Base-by-base conservation (phyloP, 2,797 vertebrate genomes). In the Spondyliosoma cantharus region DNA sequence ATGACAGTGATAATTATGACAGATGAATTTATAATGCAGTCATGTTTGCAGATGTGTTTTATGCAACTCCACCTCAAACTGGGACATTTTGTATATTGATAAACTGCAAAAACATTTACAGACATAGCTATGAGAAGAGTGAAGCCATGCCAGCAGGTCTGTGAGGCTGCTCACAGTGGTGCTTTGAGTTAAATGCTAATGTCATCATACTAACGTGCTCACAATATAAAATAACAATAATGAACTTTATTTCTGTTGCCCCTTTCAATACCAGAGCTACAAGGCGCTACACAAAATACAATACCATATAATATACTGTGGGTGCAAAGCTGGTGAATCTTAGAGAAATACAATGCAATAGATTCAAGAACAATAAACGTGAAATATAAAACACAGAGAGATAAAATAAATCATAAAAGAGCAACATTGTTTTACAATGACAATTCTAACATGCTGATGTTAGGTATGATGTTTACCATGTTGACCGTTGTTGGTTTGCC, bases 1-100 rank as follows among this genome's bases (percentile, higher is more conserved):
- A 69, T 84, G 74, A 74, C 56, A 53, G 64, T 12, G 56, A 85
- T 84, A 83, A 84, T 82, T 61, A 74, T 84, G 71, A 86, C 65
- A 20, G 66, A 84, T 80, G 70, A 46, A 61, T 79, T 77, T 72
- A 25, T 54, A 77, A 75, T 59, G n/a, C 50, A 49, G 7, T 11
- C 50, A 15, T 65, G 57, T 76, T 79, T 57, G 46, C 32, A 43
- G 16, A 75, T n/a, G 15, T 57, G 14, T 64, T 49, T 37, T 29
- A n/a, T n/a, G 63, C 53, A 58, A 56, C 42, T 49, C 3, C 1
- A 16, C 56, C 17, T 62, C 3, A 5, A 70, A 27, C 27, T 37
- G 37, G 25, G 54, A n/a, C 24, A 70, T 29, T 11, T 16, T 43
- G 14, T 25, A 12, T 67, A 15, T 27, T 60, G n/a, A 60, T 37